Evolutionary conservation across 2,113 vertebrate genomes (phyloP).

Genomic region (Ammodytes marinus): DNA sequence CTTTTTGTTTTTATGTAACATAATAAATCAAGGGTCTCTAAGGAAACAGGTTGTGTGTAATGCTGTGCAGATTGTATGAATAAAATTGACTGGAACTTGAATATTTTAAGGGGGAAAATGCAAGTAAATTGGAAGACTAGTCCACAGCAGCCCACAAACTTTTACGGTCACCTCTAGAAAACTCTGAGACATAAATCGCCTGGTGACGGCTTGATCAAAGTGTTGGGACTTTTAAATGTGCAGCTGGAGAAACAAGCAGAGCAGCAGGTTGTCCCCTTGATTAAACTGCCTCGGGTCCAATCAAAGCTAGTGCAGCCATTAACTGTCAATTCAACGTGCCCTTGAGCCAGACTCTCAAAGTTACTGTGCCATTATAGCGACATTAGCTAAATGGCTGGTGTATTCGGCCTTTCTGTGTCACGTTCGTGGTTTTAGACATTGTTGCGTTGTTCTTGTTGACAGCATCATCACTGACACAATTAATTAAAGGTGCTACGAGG

Average conservation of each 20-base stretch:
- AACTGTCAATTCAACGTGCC: constrained; percentile 17
- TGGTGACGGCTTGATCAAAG: not conserved
- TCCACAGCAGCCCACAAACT: not conserved
- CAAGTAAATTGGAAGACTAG: not conserved
- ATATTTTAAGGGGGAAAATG: not conserved
- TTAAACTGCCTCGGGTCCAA: constrained; percentile 44
- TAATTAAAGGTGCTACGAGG: no score
- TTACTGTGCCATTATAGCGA: constrained; percentile 34
- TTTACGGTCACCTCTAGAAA: not conserved
- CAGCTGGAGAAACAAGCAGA: not conserved
- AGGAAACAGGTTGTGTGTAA: no score
- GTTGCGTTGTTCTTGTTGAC: not conserved
- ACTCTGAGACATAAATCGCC: not conserved
- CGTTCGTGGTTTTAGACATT: not conserved
- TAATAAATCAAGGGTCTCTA: no score
- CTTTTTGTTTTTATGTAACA: no score
- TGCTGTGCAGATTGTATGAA: no score
- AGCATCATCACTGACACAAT: not conserved
- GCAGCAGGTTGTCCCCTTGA: constrained; percentile 7
- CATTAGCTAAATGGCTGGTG: constrained; percentile 47
- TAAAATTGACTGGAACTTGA: no score
- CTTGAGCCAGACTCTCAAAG: constrained; percentile 49
- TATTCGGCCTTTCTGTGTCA: no score
- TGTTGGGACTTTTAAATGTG: not conserved
- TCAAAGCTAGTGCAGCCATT: constrained; percentile 49